These are phyloP conservation scores for Drosophila jambulina DNA, from an alignment of 1,140 invertebrate genomes.

Conservation along the genomic window DNA sequence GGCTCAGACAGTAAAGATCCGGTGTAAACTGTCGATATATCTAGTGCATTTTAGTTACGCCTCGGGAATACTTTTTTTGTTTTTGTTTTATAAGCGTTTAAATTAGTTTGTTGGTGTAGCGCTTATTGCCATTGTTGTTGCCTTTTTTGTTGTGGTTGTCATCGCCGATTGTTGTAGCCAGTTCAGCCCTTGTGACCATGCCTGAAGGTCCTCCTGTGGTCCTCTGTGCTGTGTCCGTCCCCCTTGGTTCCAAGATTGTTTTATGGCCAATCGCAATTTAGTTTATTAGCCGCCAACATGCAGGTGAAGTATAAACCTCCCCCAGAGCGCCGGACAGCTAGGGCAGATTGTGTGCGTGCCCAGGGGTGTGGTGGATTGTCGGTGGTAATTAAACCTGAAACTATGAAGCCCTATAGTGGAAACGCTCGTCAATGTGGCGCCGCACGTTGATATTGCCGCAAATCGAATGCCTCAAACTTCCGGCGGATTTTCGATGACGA, in stretches of 20 bases:
- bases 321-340: neutral
- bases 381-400: constrained; percentile 54
- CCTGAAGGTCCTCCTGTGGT: neutral
- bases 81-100: constrained; percentile 58
- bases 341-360: constrained; percentile 7
- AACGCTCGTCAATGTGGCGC: constrained; percentile 55
- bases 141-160: constrained; percentile 14
- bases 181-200: constrained; percentile 2
- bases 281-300: constrained; percentile 71
- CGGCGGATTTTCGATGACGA: constrained; percentile 1
- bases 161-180: constrained; percentile 9
- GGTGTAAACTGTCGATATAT: constrained; percentile 2
- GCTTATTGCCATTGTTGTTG: constrained; percentile 1
- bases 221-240: constrained; percentile 40
- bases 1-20: neutral
- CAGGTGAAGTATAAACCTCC: constrained; percentile 45
- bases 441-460: constrained; percentile 27
- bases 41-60: constrained; percentile 6
- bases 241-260: constrained; percentile 56
- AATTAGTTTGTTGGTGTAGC: constrained; percentile 53
- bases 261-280: constrained; percentile 65
- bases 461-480: constrained; percentile 6
- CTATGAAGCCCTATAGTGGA: constrained; percentile 26
- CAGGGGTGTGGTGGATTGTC: constrained; percentile 36
- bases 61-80: neutral